phyloP scores from a whole-genome alignment of 2,888 invertebrate genomes.

The Trachelus troglodyta region DNA sequence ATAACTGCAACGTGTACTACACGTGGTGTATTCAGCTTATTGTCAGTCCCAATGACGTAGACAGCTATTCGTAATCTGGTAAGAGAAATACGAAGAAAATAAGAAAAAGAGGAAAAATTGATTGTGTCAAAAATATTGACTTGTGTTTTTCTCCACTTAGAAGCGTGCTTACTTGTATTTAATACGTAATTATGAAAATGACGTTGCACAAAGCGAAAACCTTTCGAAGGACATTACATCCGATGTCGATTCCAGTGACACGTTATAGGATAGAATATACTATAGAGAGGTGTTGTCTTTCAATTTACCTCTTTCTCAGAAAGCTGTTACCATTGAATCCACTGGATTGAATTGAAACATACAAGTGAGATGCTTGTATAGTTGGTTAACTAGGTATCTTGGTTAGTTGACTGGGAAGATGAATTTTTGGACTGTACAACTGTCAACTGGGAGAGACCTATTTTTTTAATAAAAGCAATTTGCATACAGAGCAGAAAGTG shows the following conservation, averaged over 20 bases:
- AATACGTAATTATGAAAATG: not conserved
- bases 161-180: not conserved
- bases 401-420: no score
- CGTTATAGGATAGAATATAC: not conserved
- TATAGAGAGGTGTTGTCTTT: not conserved
- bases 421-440: no score
- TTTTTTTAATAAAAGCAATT: constrained; percentile 48
- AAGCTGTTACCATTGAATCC: not conserved
- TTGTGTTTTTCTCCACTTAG: not conserved
- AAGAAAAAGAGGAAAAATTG: not conserved
- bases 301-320: not conserved
- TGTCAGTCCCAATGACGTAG: not conserved
- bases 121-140: not conserved
- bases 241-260: not conserved
- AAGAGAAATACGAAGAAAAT: not conserved
- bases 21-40: not conserved
- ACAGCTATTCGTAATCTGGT: not conserved
- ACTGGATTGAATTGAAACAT: not conserved
- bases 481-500: constrained; percentile 43
- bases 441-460: not conserved
- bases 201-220: not conserved
- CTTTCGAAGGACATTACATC: not conserved
- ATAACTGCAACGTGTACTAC: not conserved
- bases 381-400: no score
- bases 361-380: not conserved